Conservation (phyloP, 1,140 invertebrate genomes). For the Drosophila tsacasi region DNA sequence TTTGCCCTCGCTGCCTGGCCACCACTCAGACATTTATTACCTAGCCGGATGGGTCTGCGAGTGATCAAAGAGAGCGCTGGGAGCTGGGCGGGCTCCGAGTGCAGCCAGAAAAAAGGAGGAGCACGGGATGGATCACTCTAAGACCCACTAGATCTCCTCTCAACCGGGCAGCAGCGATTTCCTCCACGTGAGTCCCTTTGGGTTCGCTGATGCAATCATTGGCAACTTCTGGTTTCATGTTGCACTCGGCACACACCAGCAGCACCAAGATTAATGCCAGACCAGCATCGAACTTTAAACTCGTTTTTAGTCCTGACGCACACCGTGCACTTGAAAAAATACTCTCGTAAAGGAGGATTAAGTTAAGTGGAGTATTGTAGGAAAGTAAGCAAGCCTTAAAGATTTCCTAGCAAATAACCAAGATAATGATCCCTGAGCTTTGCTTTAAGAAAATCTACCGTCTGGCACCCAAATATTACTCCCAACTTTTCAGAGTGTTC, state of each 20-base stretch:
- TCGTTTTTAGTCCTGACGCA: constrained; percentile 60
- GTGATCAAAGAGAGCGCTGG: constrained; percentile 20
- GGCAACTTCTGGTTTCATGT: constrained; percentile 52
- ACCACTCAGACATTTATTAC: constrained; percentile 73
- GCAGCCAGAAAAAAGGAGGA: neutral
- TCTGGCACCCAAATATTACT: rapidly evolving
- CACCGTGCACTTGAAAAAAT: constrained; percentile 4
- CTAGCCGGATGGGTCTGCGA: constrained; percentile 55
- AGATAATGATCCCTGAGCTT: neutral
- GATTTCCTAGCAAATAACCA: neutral
- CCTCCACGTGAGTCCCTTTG: constrained; percentile 19
- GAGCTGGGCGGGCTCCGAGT: neutral
- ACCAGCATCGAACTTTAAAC: constrained; percentile 70
- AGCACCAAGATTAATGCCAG: constrained; percentile 65
- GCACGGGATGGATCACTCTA: constrained; percentile 25
- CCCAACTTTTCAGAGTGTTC: neutral
- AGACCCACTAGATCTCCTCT: constrained; percentile 7
- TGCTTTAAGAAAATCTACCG: neutral
- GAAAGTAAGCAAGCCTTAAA: neutral
- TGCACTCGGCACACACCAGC: constrained; percentile 17
- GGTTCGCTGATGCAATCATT: constrained; percentile 48
- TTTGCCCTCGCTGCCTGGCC: constrained; percentile 42
- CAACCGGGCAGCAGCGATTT: neutral
- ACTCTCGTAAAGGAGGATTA: too few species aligned
- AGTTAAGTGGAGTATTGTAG: neutral